A percentile compares a stretch with the other conserved stretches of the same genome.
phyloP scores from a whole-genome alignment of 1,140 invertebrate species.

The Eupristina koningsbergeri region DNA sequence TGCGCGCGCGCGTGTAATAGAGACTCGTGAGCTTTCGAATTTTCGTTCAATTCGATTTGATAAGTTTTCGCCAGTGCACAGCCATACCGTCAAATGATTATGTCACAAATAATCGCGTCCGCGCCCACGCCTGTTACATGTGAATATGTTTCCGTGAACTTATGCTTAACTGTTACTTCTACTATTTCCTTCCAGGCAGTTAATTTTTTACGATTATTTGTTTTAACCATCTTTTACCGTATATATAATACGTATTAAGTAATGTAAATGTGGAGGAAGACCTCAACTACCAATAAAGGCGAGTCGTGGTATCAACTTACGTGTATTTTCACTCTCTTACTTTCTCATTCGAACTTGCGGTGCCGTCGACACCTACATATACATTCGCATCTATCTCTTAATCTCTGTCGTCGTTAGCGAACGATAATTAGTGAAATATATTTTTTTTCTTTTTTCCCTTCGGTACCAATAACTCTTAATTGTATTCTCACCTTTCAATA shows the following conservation, averaged over 20 bases:
- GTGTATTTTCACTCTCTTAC: conserved; percentile 37
- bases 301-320: conserved; percentile 58
- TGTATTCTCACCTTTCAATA: not conserved
- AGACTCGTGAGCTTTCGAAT: conserved; percentile 2
- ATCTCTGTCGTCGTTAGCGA: conserved; percentile 11
- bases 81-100: conserved; percentile 40
- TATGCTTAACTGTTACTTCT: conserved; percentile 24
- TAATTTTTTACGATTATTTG: conserved; percentile 54
- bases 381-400: conserved; percentile 11
- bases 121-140: conserved; percentile 14
- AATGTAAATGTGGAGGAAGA: conserved; percentile 56
- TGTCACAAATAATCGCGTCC: not conserved
- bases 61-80: conserved; percentile 49
- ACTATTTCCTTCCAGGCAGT: conserved; percentile 24
- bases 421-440: conserved; percentile 38
- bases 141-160: conserved; percentile 48
- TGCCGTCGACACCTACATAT: conserved; percentile 17
- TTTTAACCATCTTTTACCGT: not conserved
- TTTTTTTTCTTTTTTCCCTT: not conserved
- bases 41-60: conserved; percentile 47
- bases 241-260: conserved; percentile 39
- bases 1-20: no score
- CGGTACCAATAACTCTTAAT: not conserved
- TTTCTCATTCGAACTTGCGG: conserved; percentile 4
- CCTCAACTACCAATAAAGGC: conserved; percentile 55